Evolutionary conservation across 2,113 vertebrate genomes (phyloP), one percentile per base, ranked within the genome.

Genomic region (Paramisgurnus dabryanus): DNA sequence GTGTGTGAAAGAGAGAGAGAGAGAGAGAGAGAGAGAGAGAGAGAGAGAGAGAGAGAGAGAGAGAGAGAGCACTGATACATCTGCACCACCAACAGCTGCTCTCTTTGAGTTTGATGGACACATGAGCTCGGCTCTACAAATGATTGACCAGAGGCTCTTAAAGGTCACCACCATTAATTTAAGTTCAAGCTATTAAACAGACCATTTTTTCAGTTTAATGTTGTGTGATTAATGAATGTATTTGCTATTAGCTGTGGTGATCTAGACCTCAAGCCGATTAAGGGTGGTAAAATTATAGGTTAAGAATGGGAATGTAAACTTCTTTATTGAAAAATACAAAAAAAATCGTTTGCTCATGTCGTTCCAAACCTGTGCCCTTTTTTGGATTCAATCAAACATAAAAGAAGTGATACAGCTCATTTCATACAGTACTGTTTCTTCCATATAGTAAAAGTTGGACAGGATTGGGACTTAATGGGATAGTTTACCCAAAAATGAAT

Each of bases 111-210:
- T 55, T 40, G 70, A 72, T 41, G 34, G 49, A 72, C 40, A 17
- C 53, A n/a, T 13, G 53, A 15, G 40, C 7, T 53, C 67, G 53
- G 47, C 45, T 53, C 69, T 27, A 9, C 69, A 18, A 4, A 4
- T 68, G 67, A 68, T 68, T 70, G 39, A 4, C n/a, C 55, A 18
- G 17, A 74, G 39, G 15, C 34, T 40, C 34, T 58, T 34, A 73
- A 73, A 73, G 70, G 55, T 60, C 71, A 74, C 8, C 71, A 61
- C 7, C 71, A 74, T 73, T 57, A 8, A 73, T 39, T 58, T 58
- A 8, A 58, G 71, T 17, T 50, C 17, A 58, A 72, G 55, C 6
- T 58, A 17, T 58, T 58, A 13, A 18, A 58, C 17, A n/a, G 49
- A 9, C 49, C 49, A 4, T 2, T 12, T 53, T 53, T 53, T 10